These are phyloP conservation scores for Dasypus novemcinctus DNA, from an alignment of 2,113 vertebrate genomes.

Conservation along the genomic window DNA sequence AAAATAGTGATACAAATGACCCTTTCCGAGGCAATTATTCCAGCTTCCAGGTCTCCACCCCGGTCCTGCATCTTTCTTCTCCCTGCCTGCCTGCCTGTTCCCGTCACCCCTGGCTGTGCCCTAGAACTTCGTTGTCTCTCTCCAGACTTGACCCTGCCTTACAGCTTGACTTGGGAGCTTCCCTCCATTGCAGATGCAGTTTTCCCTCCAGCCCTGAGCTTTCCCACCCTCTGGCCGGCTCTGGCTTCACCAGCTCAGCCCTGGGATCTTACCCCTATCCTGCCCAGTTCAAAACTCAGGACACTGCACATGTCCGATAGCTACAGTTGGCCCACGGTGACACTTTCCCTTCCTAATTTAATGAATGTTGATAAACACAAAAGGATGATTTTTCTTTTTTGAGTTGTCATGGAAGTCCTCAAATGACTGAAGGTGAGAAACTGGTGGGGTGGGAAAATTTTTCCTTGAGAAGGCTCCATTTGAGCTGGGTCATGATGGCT, in stretches of 20 bases:
- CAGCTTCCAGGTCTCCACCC: neutral
- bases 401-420: neutral
- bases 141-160: neutral
- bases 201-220: neutral
- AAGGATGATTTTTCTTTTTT: neutral
- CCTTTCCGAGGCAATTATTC: neutral
- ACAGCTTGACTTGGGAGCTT: neutral
- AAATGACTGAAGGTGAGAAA: neutral
- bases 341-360: neutral
- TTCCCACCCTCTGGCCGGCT: neutral
- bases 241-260: neutral
- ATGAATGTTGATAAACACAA: neutral
- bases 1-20: neutral
- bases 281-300: neutral
- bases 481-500: neutral
- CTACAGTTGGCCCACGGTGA: neutral
- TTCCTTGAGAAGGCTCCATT: neutral
- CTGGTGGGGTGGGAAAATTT: neutral
- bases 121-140: neutral
- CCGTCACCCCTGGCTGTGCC: neutral
- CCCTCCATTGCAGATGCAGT: neutral
- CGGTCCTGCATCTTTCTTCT: rapidly evolving
- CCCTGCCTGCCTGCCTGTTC: too few species aligned
- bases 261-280: neutral
- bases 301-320: rapidly evolving